Conservation (phyloP, 30 jellyfish, hydroid and myxozoan genomes). For the Rhopilema esculentum region DNA sequence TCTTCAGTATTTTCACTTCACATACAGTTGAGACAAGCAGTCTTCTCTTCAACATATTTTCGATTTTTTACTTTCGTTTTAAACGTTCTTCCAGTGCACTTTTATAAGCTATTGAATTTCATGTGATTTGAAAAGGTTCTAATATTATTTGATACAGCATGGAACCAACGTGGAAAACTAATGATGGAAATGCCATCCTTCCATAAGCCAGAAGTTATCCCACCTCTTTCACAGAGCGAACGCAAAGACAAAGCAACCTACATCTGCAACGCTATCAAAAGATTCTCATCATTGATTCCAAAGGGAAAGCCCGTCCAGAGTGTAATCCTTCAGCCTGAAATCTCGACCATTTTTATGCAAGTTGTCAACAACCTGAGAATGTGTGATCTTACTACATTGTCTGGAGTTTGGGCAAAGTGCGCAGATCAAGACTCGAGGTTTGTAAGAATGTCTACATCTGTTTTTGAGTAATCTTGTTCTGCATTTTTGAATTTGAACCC, state of each 20-base stretch:
- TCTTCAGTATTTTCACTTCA: too few species aligned
- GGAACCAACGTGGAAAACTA: slow-evolving; percentile 60
- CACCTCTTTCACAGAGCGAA: slow-evolving; percentile 39
- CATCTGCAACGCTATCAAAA: slow-evolving; percentile 49
- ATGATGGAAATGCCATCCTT: slow-evolving; percentile 60
- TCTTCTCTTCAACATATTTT: too few species aligned
- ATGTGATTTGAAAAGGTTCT: too few species aligned
- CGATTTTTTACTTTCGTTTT: too few species aligned
- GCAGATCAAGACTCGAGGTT: slow-evolving; percentile 28
- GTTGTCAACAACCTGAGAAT: slow-evolving; percentile 58
- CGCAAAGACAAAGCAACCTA: slow-evolving; percentile 39
- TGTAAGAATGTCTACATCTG: too few species aligned
- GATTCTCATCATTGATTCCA: slow-evolving; percentile 52
- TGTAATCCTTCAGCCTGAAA: slow-evolving; percentile 55
- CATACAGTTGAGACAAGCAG: too few species aligned
- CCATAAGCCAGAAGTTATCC: slow-evolving; percentile 63
- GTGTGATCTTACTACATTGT: slow-evolving; percentile 32
- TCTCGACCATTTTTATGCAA: slow-evolving; percentile 51
- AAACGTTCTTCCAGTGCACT: neutral
- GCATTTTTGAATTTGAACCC: too few species aligned
- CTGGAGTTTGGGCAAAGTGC: slow-evolving; percentile 55
- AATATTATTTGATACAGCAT: too few species aligned
- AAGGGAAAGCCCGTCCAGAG: slow-evolving; percentile 62
- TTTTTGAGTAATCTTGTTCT: too few species aligned
- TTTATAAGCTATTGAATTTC: neutral